Base-by-base conservation (phyloP, 2,888 invertebrate species). In the Antheraea yamamai region DNA sequence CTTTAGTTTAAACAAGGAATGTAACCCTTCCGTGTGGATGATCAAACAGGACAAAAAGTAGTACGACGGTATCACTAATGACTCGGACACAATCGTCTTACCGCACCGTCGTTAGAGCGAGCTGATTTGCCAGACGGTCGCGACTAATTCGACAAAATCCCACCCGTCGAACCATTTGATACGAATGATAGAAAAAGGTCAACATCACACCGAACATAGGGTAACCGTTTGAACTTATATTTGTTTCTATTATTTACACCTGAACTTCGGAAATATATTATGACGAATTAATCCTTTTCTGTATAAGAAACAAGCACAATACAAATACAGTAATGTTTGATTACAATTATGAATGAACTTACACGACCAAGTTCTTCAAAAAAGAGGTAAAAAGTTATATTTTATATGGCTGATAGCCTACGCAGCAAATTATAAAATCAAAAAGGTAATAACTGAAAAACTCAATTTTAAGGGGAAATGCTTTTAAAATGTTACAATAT, bases 81-180 rank as follows among this genome's bases (percentile, higher is more conserved):
- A 78, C 72, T 73, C 74, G 68, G 73, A 74, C 77, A 74, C 73
- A 78, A 77, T 77, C 75, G 77, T 47, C 76, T 76, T 75, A 74
- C 68, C 72, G 39, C 61, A 71, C 58, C 73, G 74, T 73, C 75
- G 74, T 75, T 75, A 75, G 64, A 74, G 58, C 73, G 73, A 68
- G 68, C 35, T 20, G 68, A 68, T 68, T 68, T 35, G 39, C 58
- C 20, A 73, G 74, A 74, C 70, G 58, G 70, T 26, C 23, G 70
- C 74, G 66, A 39, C n/a, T 73, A 23, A 51, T 47, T 66, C 55
- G 30, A 35, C 61, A 35, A 55, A 61, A 61, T 61, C 35, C 73
- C 58, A 39, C 26, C 20, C 55, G 20, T 35, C 73, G 51, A 66
- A 26, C 47, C 47, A 18, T 58, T 58, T 72, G 74, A 58, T 73